Evolutionary conservation across 2,888 invertebrate genomes (phyloP).

Genomic region (Eledona agricola): DNA sequence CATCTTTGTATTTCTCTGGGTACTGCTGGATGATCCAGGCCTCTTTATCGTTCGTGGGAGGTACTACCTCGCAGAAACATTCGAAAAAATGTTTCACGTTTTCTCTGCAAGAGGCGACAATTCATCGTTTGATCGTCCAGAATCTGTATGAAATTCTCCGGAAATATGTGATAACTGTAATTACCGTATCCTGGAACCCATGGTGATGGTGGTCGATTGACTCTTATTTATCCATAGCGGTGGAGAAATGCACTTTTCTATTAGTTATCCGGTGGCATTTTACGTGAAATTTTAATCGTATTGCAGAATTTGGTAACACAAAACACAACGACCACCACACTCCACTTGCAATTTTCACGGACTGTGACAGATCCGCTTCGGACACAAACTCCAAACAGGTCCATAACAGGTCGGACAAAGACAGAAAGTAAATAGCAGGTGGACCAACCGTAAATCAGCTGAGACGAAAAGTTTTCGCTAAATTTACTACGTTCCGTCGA

Average conservation of each 20-base stretch:
- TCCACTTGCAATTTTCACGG: no score
- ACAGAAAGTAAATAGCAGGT: no score
- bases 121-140: no score
- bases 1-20: constrained; percentile 83
- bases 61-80: constrained; percentile 83
- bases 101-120: constrained; percentile 71
- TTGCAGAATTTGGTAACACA: constrained; percentile 17
- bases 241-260: constrained; percentile 1
- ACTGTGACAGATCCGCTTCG: no score
- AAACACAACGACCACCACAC: no score
- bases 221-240: constrained; percentile 20
- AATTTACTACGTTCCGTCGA: no score
- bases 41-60: constrained; percentile 69
- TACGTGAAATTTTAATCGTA: constrained; percentile 17
- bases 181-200: constrained; percentile 67
- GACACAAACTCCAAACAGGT: no score
- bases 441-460: no score
- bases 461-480: no score
- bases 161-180: no score
- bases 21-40: constrained; percentile 84
- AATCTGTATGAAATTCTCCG: no score
- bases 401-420: no score
- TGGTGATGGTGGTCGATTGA: constrained; percentile 45
- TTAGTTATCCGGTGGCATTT: constrained; percentile 35
- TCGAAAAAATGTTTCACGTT: constrained; percentile 82